Conservation (phyloP, 2,888 invertebrate genomes). For the Campoplex capitator region DNA sequence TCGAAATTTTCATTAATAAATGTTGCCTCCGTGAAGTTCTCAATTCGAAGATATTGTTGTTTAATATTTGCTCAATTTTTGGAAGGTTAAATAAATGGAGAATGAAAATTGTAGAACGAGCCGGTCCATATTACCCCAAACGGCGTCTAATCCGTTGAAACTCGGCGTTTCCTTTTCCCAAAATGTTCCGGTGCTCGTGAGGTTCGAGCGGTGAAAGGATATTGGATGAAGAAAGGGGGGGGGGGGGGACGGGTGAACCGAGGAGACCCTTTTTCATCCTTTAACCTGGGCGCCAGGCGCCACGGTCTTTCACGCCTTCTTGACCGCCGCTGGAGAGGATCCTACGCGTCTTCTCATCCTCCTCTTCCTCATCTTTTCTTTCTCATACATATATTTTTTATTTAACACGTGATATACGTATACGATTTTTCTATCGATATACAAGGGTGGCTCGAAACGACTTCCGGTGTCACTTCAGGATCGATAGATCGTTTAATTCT, state of each 20-base stretch:
- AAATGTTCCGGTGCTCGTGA: conserved; percentile 64
- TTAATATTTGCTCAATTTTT: not conserved
- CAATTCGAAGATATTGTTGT: not conserved
- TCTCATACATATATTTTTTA: conserved; percentile 22
- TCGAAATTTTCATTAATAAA: not conserved
- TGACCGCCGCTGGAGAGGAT: conserved; percentile 59
- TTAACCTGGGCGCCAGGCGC: conserved; percentile 79
- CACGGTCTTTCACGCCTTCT: conserved; percentile 80
- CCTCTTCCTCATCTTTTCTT: conserved; percentile 37
- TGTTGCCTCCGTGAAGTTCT: not conserved
- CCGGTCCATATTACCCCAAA: conserved; percentile 40
- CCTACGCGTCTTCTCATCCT: conserved; percentile 47
- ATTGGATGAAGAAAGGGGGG: not conserved
- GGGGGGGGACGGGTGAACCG: conserved; percentile 4
- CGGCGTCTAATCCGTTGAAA: conserved; percentile 40
- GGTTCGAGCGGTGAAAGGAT: conserved; percentile 43
- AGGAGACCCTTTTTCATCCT: conserved; percentile 62
- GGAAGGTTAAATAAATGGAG: not conserved
- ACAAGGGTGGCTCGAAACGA: not conserved
- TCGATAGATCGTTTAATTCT: not conserved
- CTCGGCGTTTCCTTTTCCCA: conserved; percentile 58
- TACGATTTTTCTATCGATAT: not conserved
- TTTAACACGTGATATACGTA: conserved; percentile 19
- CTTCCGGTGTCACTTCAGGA: not conserved
- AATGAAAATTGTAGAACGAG: not conserved